Evolutionary conservation across 2,113 vertebrate species (phyloP).

Genomic region (Eublepharis macularius): DNA sequence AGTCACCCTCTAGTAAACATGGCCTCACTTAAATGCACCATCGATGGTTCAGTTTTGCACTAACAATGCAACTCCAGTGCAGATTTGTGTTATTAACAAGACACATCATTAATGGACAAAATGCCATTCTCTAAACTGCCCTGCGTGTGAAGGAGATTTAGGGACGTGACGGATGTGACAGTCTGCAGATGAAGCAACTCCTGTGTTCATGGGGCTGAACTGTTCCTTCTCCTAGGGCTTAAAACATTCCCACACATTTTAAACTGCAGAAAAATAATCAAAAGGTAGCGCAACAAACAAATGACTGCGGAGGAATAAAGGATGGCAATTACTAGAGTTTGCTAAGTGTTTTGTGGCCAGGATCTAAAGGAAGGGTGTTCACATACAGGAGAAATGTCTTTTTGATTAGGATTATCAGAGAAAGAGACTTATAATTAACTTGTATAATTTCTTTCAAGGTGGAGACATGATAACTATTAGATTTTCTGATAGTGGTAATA

Average conservation of each 20-base stretch:
- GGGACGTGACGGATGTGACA: not conserved
- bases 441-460: not conserved
- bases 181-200: not conserved
- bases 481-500: not conserved
- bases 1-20: not conserved
- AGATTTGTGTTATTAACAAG: slow-evolving; percentile 25
- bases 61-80: not conserved
- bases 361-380: not conserved
- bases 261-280: not conserved
- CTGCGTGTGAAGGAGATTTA: not conserved
- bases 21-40: slow-evolving; percentile 26
- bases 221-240: fast-evolving
- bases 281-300: not conserved
- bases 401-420: not conserved
- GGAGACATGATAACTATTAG: not conserved
- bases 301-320: fast-evolving
- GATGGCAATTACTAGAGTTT: not conserved
- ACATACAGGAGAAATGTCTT: too few relatives aligned
- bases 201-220: not conserved
- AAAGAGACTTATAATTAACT: not conserved
- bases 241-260: not conserved
- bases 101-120: slow-evolving; percentile 40
- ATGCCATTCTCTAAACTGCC: slow-evolving; percentile 25
- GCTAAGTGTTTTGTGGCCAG: not conserved
- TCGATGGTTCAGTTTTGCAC: slow-evolving; percentile 8